Percentiles rank a stretch among this genome's conserved stretches.
These are phyloP conservation scores for Liolophura sinensis DNA, from an alignment of 1,140 invertebrate species.

Conservation along the genomic window DNA sequence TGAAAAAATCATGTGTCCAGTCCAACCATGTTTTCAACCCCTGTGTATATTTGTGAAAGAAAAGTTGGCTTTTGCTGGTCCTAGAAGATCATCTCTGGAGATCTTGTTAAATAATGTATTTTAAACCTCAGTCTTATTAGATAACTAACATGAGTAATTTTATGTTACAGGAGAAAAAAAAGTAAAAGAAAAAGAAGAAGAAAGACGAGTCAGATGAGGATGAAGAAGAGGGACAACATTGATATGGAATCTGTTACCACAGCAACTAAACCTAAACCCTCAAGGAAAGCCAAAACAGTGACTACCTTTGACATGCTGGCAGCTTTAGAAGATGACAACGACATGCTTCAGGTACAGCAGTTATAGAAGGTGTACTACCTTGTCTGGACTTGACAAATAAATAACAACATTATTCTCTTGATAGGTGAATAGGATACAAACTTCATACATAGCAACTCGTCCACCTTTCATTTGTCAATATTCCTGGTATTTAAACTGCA, in stretches of 20 bases:
- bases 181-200: conserved; percentile 55
- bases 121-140: conserved; percentile 41
- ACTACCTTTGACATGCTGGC: conserved; percentile 31
- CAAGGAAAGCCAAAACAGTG: neutral
- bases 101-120: conserved; percentile 5
- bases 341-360: neutral
- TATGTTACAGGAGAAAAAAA: conserved; percentile 23
- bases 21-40: neutral
- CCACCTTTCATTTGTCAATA: no score
- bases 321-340: conserved; percentile 27
- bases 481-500: no score
- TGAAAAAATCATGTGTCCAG: neutral
- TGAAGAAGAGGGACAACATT: neutral
- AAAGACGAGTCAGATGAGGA: conserved; percentile 70
- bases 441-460: no score
- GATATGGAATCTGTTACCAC: neutral
- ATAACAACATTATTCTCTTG: no score
- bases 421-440: no score
- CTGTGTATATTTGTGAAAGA: neutral
- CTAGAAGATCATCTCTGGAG: neutral
- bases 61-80: neutral
- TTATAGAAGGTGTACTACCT: no score
- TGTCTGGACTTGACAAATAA: no score
- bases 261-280: neutral
- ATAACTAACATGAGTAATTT: conserved; percentile 43